Evolutionary conservation across 1,140 invertebrate species (phyloP).

Genomic region (Anoplophora glabripennis): DNA sequence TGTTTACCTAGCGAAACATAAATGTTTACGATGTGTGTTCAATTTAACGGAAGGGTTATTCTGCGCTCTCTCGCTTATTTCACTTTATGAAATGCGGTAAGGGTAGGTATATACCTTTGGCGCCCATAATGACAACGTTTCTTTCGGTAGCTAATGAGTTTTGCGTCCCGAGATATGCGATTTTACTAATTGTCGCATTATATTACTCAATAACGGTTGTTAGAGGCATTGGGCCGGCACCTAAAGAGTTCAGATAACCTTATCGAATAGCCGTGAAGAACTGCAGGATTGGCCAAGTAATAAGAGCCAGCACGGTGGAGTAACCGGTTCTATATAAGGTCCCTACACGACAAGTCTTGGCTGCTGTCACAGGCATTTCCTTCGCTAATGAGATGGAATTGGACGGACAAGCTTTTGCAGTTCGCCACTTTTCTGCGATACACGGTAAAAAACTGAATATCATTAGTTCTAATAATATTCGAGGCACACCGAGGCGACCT

Average conservation of each 20-base stretch:
- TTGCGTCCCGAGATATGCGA: conserved; percentile 24
- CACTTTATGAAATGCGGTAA: too few relatives aligned
- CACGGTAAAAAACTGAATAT: conserved; percentile 34
- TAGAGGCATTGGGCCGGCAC: conserved; percentile 34
- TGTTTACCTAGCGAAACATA: too few relatives aligned
- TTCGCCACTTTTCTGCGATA: conserved; percentile 41
- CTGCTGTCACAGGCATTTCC: conserved; percentile 48
- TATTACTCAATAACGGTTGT: conserved; percentile 43
- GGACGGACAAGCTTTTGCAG: conserved; percentile 47
- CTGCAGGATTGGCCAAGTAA: conserved; percentile 39
- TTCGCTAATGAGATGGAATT: conserved; percentile 50
- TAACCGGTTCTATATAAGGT: conserved; percentile 49
- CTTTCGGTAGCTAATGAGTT: conserved; percentile 30
- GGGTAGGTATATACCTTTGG: too few relatives aligned
- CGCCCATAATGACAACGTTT: too few relatives aligned
- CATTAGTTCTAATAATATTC: conserved; percentile 39
- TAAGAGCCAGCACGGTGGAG: conserved; percentile 30
- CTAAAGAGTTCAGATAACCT: conserved; percentile 43
- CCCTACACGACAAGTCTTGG: conserved; percentile 43
- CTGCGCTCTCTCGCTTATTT: too few relatives aligned
- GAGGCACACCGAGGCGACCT: conserved; percentile 21
- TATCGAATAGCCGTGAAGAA: conserved; percentile 43
- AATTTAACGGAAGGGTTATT: too few relatives aligned
- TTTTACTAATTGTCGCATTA: conserved; percentile 40
- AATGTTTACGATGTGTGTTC: too few relatives aligned